Evolutionary conservation across 2,113 vertebrate genomes (phyloP).

Genomic region (Xiphophorus maculatus): DNA sequence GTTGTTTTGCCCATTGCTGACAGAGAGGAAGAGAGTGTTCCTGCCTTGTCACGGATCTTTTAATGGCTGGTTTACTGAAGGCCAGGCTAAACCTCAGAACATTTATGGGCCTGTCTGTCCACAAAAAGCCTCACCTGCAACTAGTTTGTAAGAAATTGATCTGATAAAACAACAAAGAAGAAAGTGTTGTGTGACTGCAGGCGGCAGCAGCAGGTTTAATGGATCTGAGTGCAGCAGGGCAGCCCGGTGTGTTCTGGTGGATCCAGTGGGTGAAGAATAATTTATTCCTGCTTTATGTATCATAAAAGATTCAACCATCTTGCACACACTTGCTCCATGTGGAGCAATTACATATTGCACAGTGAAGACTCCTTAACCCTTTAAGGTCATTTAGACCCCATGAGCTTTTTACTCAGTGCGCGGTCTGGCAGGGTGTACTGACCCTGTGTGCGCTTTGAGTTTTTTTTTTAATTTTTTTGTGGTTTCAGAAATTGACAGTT

Average conservation of each 20-base stretch:
- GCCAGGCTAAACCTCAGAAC: constrained; percentile 17
- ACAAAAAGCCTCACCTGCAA: not conserved
- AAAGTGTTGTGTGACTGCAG: not conserved
- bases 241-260: not conserved
- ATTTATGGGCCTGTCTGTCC: not conserved
- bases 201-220: not conserved
- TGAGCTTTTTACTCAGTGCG: too few relatives aligned
- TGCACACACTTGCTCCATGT: constrained; percentile 27
- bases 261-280: constrained; percentile 32
- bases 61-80: not conserved
- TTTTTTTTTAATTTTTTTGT: too few relatives aligned
- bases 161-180: not conserved
- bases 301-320: constrained; percentile 42
- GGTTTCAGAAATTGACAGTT: too few relatives aligned
- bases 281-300: constrained; percentile 29
- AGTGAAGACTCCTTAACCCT: too few relatives aligned
- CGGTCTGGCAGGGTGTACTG: too few relatives aligned
- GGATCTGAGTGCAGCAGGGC: not conserved
- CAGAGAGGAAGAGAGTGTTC: not conserved
- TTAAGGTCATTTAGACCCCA: too few relatives aligned
- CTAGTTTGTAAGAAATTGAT: not conserved
- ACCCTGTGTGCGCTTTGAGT: too few relatives aligned
- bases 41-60: not conserved
- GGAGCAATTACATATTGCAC: constrained; percentile 1
- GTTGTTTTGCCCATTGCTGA: not conserved